Evolutionary conservation across 2,113 vertebrate genomes (phyloP).

Genomic region (Pseudorasbora parva): DNA sequence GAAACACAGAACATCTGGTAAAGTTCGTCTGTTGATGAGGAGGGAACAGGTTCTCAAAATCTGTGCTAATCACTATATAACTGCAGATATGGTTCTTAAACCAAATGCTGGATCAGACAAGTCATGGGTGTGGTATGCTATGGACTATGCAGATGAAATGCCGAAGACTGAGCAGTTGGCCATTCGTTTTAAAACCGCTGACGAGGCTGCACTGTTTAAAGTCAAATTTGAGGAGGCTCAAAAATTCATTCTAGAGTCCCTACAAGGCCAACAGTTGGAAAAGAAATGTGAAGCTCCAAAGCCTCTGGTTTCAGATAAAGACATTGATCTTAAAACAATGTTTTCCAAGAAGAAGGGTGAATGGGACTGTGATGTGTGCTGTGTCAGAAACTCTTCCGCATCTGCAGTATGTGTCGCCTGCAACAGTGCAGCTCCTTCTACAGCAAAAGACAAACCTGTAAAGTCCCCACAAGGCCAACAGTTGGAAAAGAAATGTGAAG

Average conservation of each 20-base stretch:
- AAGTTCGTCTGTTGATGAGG: slow-evolving; percentile 95
- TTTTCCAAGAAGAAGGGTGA: slow-evolving; percentile 81
- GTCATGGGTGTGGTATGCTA: slow-evolving; percentile 95
- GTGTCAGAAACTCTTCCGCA: slow-evolving; percentile 76
- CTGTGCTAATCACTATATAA: slow-evolving; percentile 98
- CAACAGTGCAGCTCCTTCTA: slow-evolving; percentile 70
- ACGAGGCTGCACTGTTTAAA: slow-evolving; percentile 94
- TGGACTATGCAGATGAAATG: slow-evolving; percentile 94
- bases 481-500: slow-evolving; percentile 55
- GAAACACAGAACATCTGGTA: slow-evolving; percentile 89
- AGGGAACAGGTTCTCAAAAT: slow-evolving; percentile 97
- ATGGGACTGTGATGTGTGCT: slow-evolving; percentile 85
- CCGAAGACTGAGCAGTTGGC: slow-evolving; percentile 93
- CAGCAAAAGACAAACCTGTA: slow-evolving; percentile 54
- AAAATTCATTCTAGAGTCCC: slow-evolving; percentile 68
- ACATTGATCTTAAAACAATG: slow-evolving; percentile 71
- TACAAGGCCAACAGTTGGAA: slow-evolving; percentile 46
- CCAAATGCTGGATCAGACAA: slow-evolving; percentile 91
- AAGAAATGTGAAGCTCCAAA: slow-evolving; percentile 50
- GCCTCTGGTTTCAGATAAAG: slow-evolving; percentile 40
- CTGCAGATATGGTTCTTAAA: slow-evolving; percentile 88
- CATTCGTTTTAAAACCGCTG: slow-evolving; percentile 94
- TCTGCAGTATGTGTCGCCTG: slow-evolving; percentile 79
- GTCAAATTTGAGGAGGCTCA: slow-evolving; percentile 91
- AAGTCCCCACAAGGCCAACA: slow-evolving; percentile 34